phyloP scores from a whole-genome alignment of 2,113 vertebrate species.

The Cairina moschata region DNA sequence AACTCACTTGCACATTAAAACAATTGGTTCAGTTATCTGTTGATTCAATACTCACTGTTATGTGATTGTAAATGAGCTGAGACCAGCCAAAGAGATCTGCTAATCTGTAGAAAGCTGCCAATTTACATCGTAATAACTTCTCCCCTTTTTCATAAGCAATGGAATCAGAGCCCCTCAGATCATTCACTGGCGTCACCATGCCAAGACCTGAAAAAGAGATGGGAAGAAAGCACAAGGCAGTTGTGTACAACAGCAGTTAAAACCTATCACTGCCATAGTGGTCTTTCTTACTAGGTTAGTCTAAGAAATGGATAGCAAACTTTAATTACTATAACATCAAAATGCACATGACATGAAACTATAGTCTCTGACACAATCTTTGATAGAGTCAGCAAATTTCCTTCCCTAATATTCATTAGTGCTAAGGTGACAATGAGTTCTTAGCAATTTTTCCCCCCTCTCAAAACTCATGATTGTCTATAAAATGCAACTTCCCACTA shows the following conservation, averaged over 20 bases:
- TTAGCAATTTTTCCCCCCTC: neutral
- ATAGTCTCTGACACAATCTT: neutral
- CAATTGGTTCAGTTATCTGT: slow-evolving; percentile 4
- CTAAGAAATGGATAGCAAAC: neutral
- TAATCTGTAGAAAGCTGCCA: slow-evolving; percentile 94
- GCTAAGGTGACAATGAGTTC: neutral
- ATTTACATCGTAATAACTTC: slow-evolving; percentile 92
- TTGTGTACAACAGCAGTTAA: neutral
- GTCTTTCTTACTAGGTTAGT: neutral
- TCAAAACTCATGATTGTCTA: neutral
- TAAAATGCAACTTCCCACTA: neutral
- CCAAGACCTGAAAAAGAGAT: slow-evolving; percentile 86
- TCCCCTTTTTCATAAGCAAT: slow-evolving; percentile 98
- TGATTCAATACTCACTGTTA: slow-evolving; percentile 86
- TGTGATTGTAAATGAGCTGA: slow-evolving; percentile 98
- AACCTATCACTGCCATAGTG: accelerated
- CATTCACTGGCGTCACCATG: slow-evolving; percentile 98
- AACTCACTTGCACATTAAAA: neutral
- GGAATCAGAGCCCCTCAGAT: slow-evolving; percentile 95
- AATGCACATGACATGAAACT: neutral
- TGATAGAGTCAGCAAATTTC: neutral
- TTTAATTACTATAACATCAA: neutral
- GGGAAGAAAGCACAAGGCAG: neutral
- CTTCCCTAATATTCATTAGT: neutral
- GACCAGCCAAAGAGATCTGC: slow-evolving; percentile 97